phyloP scores from a whole-genome alignment of 2,888 invertebrate genomes.

The Tuberolachnus salignus region DNA sequence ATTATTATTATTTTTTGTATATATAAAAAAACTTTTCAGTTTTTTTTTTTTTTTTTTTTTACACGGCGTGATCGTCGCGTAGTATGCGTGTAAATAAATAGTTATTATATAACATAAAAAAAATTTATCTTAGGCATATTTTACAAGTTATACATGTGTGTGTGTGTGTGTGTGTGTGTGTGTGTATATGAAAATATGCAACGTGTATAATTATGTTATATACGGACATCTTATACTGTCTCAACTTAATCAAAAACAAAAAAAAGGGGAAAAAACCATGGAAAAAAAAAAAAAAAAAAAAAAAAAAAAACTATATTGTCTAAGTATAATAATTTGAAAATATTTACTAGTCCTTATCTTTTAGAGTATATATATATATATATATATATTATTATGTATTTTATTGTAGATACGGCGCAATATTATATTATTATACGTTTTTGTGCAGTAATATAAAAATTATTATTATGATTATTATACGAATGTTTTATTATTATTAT shows the following conservation, averaged over 20 bases:
- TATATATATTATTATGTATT: constrained; percentile 35
- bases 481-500: not conserved
- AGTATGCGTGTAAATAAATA: constrained; percentile 43
- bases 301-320: not conserved
- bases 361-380: constrained; percentile 43
- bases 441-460: constrained; percentile 38
- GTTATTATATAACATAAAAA: constrained; percentile 7
- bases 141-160: constrained; percentile 10
- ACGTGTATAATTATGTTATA: not conserved
- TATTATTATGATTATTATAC: constrained; percentile 43
- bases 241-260: constrained; percentile 51
- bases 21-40: constrained; percentile 32
- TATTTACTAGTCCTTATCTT: constrained; percentile 54
- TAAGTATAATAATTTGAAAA: constrained; percentile 43
- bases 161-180: not conserved
- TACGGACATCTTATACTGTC: constrained; percentile 7
- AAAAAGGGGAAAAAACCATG: constrained; percentile 24
- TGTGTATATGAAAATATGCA: too few species aligned
- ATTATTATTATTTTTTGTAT: constrained; percentile 29
- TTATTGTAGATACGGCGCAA: constrained; percentile 14
- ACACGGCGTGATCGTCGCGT: constrained; percentile 1
- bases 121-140: constrained; percentile 10
- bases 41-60: constrained; percentile 32
- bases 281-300: not conserved
- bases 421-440: constrained; percentile 30